Base-by-base conservation (phyloP, 64 coral and sea anemone species). In the Montipora efflorescens region DNA sequence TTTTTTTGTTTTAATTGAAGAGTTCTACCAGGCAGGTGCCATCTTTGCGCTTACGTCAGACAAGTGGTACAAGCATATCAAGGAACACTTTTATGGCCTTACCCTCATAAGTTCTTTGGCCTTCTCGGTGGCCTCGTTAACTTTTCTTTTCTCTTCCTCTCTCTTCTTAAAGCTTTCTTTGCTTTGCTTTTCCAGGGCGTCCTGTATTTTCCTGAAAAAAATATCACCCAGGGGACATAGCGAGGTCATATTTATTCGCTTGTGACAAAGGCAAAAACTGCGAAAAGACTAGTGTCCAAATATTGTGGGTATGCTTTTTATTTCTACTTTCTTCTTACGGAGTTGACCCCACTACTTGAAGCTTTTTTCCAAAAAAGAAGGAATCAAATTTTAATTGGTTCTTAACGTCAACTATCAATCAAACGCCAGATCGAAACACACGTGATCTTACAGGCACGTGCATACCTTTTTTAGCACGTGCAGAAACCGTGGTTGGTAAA, bases 51-150 rank as follows among this genome's bases (percentile, higher is more conserved):
- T 28, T 28, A 28, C 28, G 28, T 28, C 28, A 28, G 28, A 28
- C 28, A 28, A 28, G 28, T 28, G 28, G 28, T 28, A 28, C 28
- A 28, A 28, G 28, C 28, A 28, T 28, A 28, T 28, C 28, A 28
- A 28, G 28, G 28, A 28, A 28, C 28, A 28, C 1, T 25, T 28
- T 1, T 28, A 28, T 28, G 28, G 28, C 28, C 28, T 89, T 93
- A 98, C 97, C 67, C 88, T 90, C 19, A 98, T 89, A 12, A 98
- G 91, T 59, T 95, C 88, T 79, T 93, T 95, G 9, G 97, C 97
- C 68, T 93, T 98, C 14, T 93, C 94, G 20, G 97, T 98, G 3
- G 95, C 94, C 50, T 93, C 88, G 47, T 95, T 91, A 11, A 93
- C 91, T 59, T 95, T 89, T 14, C 89, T 93, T 75, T 90, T 93